Percentiles rank a stretch among this genome's conserved stretches.
These are phyloP conservation scores for Platalea minor DNA, from an alignment of 2,797 vertebrate genomes.

Conservation along the genomic window DNA sequence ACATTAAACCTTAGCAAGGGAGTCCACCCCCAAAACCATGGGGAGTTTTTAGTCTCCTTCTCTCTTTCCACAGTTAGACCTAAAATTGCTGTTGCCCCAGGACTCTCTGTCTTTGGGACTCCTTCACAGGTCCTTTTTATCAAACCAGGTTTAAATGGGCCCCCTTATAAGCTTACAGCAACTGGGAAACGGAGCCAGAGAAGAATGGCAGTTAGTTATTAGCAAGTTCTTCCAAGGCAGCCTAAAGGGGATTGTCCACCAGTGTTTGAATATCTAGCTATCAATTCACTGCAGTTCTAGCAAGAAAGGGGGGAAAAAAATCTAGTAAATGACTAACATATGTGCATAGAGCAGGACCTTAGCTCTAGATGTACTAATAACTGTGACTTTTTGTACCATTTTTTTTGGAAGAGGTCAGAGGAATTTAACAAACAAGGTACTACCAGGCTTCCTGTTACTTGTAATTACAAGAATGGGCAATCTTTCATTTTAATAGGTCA, in stretches of 20 bases:
- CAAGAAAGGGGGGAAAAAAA: neutral
- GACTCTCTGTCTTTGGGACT: neutral
- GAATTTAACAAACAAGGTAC: slow-evolving; percentile 59
- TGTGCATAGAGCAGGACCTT: slow-evolving; percentile 44
- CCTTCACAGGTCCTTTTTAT: neutral
- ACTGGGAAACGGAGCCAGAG: slow-evolving; percentile 25
- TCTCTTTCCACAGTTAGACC: neutral
- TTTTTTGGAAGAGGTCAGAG: slow-evolving; percentile 39
- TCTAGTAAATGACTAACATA: slow-evolving; percentile 48
- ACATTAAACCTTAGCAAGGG: neutral
- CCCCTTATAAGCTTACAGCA: neutral
- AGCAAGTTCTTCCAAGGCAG: slow-evolving; percentile 56
- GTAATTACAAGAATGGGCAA: slow-evolving; percentile 59
- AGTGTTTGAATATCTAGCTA: slow-evolving; percentile 50
- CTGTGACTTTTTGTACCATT: slow-evolving; percentile 39
- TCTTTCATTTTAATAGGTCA: slow-evolving; percentile 67
- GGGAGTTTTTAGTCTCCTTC: neutral
- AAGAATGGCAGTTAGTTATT: slow-evolving; percentile 51
- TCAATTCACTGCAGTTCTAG: slow-evolving; percentile 50
- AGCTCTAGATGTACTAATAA: slow-evolving; percentile 50
- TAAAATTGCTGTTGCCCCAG: neutral
- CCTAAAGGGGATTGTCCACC: slow-evolving; percentile 62
- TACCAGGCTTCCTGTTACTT: slow-evolving; percentile 58
- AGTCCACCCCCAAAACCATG: neutral
- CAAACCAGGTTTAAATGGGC: neutral